Conservation (phyloP, 2,888 invertebrate genomes). For the Helobdella robusta region DNA sequence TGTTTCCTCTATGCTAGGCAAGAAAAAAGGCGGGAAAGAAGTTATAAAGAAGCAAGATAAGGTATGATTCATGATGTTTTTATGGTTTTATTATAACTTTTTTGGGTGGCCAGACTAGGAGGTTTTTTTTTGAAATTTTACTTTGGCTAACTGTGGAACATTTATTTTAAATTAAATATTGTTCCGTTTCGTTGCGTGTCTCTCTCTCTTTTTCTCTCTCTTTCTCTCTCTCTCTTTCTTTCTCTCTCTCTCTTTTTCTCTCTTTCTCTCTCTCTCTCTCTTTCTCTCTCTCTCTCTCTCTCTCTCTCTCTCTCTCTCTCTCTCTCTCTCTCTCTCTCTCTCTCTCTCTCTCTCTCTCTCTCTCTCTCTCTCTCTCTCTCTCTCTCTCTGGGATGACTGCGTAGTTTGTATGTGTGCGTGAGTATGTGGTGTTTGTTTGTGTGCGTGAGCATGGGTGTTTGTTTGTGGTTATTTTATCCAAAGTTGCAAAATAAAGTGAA, state of each 20-base stretch:
- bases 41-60: slow-evolving; percentile 10
- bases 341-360: not conserved
- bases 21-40: not conserved
- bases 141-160: no score
- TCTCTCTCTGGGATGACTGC: not conserved
- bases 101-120: no score
- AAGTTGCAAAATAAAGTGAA: no score
- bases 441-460: not conserved
- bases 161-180: no score
- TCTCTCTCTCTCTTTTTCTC: not conserved
- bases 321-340: no score
- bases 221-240: not conserved
- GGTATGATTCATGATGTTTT: no score
- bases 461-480: no score
- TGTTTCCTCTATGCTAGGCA: not conserved
- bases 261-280: not conserved
- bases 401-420: not conserved
- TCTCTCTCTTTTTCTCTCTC: slow-evolving; percentile 4
- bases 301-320: slow-evolving; percentile 12
- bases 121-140: no score
- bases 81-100: no score
- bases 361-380: not conserved
- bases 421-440: no score
- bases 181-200: not conserved
- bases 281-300: not conserved